Evolutionary conservation across 1,140 invertebrate genomes (phyloP).

Genomic region (Venturia canescens): DNA sequence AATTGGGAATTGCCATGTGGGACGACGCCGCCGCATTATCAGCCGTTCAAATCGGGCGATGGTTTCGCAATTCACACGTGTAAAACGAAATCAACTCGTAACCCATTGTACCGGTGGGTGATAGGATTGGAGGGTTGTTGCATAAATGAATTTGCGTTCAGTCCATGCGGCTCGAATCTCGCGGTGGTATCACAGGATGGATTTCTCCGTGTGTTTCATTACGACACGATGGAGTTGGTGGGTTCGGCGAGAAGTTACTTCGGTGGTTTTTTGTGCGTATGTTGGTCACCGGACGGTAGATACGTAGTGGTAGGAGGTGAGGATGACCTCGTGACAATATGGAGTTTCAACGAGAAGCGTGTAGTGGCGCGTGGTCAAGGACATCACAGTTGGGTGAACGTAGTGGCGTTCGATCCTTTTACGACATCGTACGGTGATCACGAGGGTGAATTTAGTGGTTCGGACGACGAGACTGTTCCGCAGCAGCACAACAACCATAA

Average conservation of each 20-base stretch:
- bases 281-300: conserved; percentile 98
- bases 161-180: conserved; percentile 93
- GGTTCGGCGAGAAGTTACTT: conserved; percentile 96
- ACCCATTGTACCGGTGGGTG: conserved; percentile 93
- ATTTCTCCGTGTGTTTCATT: conserved; percentile 97
- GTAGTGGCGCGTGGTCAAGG: conserved; percentile 97
- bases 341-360: conserved; percentile 93
- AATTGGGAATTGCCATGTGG: conserved; percentile 96
- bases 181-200: conserved; percentile 98
- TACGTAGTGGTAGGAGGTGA: conserved; percentile 98
- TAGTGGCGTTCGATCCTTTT: conserved; percentile 97
- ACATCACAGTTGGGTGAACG: conserved; percentile 96
- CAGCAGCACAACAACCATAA: conserved; percentile 74
- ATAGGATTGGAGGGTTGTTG: conserved; percentile 90
- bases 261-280: conserved; percentile 96
- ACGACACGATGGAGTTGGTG: conserved; percentile 96
- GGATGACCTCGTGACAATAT: conserved; percentile 99
- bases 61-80: conserved; percentile 96
- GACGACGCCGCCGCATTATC: conserved; percentile 90
- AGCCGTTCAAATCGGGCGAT: conserved; percentile 96
- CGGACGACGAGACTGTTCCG: conserved; percentile 79
- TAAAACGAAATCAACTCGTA: conserved; percentile 96
- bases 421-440: conserved; percentile 83
- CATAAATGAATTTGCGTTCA: conserved; percentile 98
- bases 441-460: conserved; percentile 79